Base-by-base conservation (phyloP, 2,113 vertebrate species). In the Corythaeola cristata region DNA sequence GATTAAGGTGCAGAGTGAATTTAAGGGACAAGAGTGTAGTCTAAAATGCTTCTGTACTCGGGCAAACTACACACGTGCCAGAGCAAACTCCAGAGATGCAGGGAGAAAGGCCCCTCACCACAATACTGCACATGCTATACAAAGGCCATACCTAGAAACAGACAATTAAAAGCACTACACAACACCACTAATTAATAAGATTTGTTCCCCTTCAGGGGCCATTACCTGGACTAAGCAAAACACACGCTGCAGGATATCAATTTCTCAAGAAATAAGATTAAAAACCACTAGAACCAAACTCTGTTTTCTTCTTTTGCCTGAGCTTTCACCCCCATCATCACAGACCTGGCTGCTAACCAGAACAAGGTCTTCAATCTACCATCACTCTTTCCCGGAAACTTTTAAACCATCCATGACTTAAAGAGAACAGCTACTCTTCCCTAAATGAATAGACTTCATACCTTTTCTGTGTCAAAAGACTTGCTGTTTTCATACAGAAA, bases 201-300 rank as follows among this genome's bases (percentile, higher is more conserved):
- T 89, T 58, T 88, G 66, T 33, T 76, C 74, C 67, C 69, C n/a
- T 86, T 88, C 59, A 80, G 60, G 69, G 55, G 45, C 68, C 3
- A 33, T 63, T 81, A 90, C 41, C 72, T 56, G 27, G 56, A 77
- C 47, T 74, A 76, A 49, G 52, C 68, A 93, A 93, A 73, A 68
- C 59, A n/a, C 27, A 77, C 15, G 17, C 49, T 78, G 52, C 60
- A 78, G 44, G 76, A 39, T 49, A 94, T 33, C 56, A 67, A 1
- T 94, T 96, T 92, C 83, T 86, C 83, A 81, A 49, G 73, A 86
- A 94, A 71, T 22, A 75, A 66, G 73, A 91, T 81, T 89, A 63
- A 84, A 95, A 92, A 12, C 15, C 19, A 80, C 55, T 44, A 82
- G 89, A 93, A 45, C 47, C 32, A n/a, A 83, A 67, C 1, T 1